Base-by-base conservation (phyloP, 37 sponge, comb jelly and placozoan genomes). In the Ianthella basta region DNA sequence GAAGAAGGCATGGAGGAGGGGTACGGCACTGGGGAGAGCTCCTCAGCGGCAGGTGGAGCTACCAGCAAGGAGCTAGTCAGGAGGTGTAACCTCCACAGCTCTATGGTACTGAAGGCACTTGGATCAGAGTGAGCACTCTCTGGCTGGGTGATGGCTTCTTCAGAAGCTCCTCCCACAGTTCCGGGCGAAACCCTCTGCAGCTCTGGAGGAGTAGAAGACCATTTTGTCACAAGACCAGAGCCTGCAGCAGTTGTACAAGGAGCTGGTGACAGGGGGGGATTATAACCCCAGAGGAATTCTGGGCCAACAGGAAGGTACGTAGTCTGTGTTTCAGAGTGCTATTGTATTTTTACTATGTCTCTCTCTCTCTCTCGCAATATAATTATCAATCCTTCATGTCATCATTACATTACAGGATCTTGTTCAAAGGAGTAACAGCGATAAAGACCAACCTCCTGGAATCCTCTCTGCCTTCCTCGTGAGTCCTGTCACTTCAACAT, bases 271-370 rank as follows among this genome's bases (percentile, higher is more conserved):
- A 0, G 84, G 88, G 30, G n/a, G 87, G 90, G 15, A 34, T 93
- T 55, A 89, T 96, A 6, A 80, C 88, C 56, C 87, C 96, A 23
- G 94, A 96, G 20, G 96, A 96, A 59, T 96, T 96, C 75, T 96
- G 96, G 96, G 91, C 91, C 29, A 88, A 91, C 57, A 55, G 88
- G 30, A 0, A 57, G 19, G 73, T 84, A 33, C n/a, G n/a, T n/a
- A n/a, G n/a, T n/a, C n/a, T n/a, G n/a, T n/a, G n/a, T n/a, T n/a
- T n/a, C n/a, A n/a, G n/a, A n/a, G n/a, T n/a, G n/a, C n/a, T n/a
- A n/a, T n/a, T n/a, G n/a, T n/a, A n/a, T n/a, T n/a, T n/a, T n/a
- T n/a, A n/a, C 25, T 30, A 64, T 5, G 10, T 30, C 6, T 64
- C 25, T 8, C 10, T 32, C n/a, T n/a, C 8, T 30, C 30, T 25